A percentile compares a stretch with the other conserved stretches of the same genome.
Evolutionary conservation across 2,888 invertebrate species (phyloP).

Genomic region (Blera fallax): DNA sequence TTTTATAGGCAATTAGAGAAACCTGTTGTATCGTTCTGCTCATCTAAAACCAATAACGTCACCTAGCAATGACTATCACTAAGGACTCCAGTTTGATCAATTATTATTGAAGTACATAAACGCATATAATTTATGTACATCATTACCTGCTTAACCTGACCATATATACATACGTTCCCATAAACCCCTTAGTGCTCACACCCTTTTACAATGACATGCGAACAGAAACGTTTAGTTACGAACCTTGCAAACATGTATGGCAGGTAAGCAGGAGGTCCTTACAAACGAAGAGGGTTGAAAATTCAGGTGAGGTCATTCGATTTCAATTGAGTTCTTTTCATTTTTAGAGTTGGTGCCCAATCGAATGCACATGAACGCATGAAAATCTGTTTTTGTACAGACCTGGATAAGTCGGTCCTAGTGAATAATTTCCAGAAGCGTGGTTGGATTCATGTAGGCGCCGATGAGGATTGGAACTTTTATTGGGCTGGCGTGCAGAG

Average conservation of each 20-base stretch:
- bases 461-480: conserved; percentile 97
- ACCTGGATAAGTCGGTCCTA: conserved; percentile 95
- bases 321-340: conserved; percentile 16
- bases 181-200: neutral
- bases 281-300: neutral
- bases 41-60: neutral
- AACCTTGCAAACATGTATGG: conserved; percentile 82
- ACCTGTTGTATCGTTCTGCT: conserved; percentile 1
- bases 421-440: conserved; percentile 95
- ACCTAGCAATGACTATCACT: neutral
- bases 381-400: conserved; percentile 80
- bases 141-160: conserved; percentile 25
- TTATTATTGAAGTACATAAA: conserved; percentile 32
- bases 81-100: conserved; percentile 39
- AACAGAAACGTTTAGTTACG: conserved; percentile 75
- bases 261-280: conserved; percentile 75
- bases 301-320: conserved; percentile 6
- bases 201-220: conserved; percentile 58
- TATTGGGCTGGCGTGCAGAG: conserved; percentile 97
- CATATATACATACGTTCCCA: conserved; percentile 14
- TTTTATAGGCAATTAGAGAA: too few species aligned
- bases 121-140: conserved; percentile 40
- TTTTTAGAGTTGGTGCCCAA: conserved; percentile 73
- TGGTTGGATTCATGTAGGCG: conserved; percentile 91
- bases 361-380: conserved; percentile 75